Evolutionary conservation across 2,797 vertebrate species (phyloP).

Genomic region (Cirrhinus mrigala): DNA sequence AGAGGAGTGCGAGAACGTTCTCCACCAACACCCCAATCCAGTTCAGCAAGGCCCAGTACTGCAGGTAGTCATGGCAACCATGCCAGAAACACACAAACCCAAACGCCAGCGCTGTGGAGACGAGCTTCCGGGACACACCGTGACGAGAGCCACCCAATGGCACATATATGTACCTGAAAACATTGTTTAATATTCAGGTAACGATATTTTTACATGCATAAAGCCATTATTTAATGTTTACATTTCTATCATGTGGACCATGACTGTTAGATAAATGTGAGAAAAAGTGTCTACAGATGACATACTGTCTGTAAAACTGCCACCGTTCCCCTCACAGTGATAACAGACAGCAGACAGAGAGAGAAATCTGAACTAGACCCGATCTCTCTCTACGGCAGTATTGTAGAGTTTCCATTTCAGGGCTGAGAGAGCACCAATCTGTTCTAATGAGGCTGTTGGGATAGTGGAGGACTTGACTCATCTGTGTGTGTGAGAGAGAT

Average conservation of each 20-base stretch:
- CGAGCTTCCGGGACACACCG: conserved; percentile 78
- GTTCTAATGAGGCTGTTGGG: conserved; percentile 57
- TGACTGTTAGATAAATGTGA: not conserved
- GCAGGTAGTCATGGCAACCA: conserved; percentile 90
- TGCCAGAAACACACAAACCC: conserved; percentile 96
- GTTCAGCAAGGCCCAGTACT: conserved; percentile 92
- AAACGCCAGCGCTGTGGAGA: conserved; percentile 89
- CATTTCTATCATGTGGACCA: not conserved
- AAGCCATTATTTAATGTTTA: not conserved
- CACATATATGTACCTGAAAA: conserved; percentile 94
- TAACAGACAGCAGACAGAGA: conserved; percentile 43
- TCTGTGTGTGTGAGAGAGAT: conserved; percentile 25
- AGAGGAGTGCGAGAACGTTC: conserved; percentile 78
- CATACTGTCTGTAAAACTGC: conserved; percentile 28
- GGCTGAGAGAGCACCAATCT: conserved; percentile 57
- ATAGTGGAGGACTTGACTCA: conserved; percentile 43
- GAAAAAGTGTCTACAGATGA: not conserved
- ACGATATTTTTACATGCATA: not conserved
- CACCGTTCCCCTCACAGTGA: conserved; percentile 7
- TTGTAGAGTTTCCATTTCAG: conserved; percentile 58
- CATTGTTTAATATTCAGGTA: not conserved
- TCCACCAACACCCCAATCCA: conserved; percentile 91
- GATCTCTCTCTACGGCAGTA: conserved; percentile 3
- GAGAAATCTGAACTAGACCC: not conserved
- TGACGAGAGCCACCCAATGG: conserved; percentile 89